phyloP scores from a whole-genome alignment of 2,888 invertebrate species.

The Latrodectus elegans region DNA sequence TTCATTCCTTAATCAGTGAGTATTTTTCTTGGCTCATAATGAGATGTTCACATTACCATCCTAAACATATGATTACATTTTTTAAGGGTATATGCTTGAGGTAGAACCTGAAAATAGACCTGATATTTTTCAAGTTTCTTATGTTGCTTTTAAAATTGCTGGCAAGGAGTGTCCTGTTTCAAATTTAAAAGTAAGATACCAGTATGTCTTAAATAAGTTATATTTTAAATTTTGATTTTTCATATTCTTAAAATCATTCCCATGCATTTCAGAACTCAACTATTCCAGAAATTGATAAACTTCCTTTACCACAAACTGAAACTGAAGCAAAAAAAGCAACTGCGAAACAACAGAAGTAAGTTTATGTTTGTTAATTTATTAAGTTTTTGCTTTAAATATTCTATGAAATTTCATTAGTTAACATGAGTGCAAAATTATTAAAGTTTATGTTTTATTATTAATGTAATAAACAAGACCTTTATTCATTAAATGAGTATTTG shows the following conservation, averaged over 20 bases:
- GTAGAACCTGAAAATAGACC: slow-evolving; percentile 87
- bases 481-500: too few species aligned
- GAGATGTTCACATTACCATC: too few species aligned
- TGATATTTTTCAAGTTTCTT: slow-evolving; percentile 78
- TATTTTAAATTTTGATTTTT: neutral
- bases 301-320: slow-evolving; percentile 82
- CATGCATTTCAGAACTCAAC: slow-evolving; percentile 79
- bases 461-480: too few species aligned
- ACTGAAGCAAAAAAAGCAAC: slow-evolving; percentile 78
- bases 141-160: slow-evolving; percentile 75
- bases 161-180: slow-evolving; percentile 86
- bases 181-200: slow-evolving; percentile 80
- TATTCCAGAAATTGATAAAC: slow-evolving; percentile 80
- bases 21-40: slow-evolving; percentile 55
- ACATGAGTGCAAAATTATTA: too few species aligned
- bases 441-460: too few species aligned
- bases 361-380: neutral
- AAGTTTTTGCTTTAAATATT: too few species aligned
- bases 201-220: too few species aligned
- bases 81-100: slow-evolving; percentile 86
- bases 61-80: neutral
- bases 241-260: slow-evolving; percentile 4
- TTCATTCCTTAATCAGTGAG: slow-evolving; percentile 85
- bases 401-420: too few species aligned
- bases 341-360: slow-evolving; percentile 66